These are phyloP conservation scores for Mallotus villosus DNA, from an alignment of 2,797 vertebrate species.

Conservation along the genomic window DNA sequence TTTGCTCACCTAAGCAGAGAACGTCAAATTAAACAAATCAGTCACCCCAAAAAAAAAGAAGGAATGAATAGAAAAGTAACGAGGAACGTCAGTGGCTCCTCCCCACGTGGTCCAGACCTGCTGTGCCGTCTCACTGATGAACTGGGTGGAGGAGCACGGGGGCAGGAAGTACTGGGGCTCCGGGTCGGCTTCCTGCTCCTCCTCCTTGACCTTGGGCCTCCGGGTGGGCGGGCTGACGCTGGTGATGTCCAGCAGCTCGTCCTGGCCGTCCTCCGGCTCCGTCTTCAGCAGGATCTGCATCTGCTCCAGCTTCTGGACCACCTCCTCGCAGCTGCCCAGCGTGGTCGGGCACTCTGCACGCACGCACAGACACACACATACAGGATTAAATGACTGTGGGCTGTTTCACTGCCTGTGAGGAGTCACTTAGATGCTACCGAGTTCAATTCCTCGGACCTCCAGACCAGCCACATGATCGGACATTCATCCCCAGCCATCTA, in stretches of 20 bases:
- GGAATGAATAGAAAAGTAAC: neutral
- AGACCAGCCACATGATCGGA: no score
- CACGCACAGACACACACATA: constrained; percentile 3
- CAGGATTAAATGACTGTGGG: no score
- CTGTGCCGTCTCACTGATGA: constrained; percentile 84
- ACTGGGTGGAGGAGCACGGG: constrained; percentile 81
- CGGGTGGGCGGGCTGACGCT: constrained; percentile 76
- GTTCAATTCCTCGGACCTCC: no score
- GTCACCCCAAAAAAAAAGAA: neutral
- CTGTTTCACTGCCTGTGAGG: no score
- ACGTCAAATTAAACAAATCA: neutral
- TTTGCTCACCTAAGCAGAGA: no score
- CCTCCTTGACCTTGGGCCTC: constrained; percentile 87
- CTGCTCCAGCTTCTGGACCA: constrained; percentile 87
- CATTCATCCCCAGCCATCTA: no score
- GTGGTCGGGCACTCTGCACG: constrained; percentile 86
- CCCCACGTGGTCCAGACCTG: constrained; percentile 76
- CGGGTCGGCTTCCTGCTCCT: constrained; percentile 85
- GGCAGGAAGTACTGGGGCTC: constrained; percentile 89
- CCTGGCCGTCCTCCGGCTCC: constrained; percentile 81
- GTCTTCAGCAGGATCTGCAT: constrained; percentile 91
- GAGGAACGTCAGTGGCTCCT: neutral
- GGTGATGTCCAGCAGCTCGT: constrained; percentile 87
- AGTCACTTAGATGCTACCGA: no score
- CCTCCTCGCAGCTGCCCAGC: constrained; percentile 81